Percentiles rank a stretch among this genome's conserved stretches.
Conservation (phyloP, 2,888 invertebrate species). For the Aporophyla nigra region DNA sequence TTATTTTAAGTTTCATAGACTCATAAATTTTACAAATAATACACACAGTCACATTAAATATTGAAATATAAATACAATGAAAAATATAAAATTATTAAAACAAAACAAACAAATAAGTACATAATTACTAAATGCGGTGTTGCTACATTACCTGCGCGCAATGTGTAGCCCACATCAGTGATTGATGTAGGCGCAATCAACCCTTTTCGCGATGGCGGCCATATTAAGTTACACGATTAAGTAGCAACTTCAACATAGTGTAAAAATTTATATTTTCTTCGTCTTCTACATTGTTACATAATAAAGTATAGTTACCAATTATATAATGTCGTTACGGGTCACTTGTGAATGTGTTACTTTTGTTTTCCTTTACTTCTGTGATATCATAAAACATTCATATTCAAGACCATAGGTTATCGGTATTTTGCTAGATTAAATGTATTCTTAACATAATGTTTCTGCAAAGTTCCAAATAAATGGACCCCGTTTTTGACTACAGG, state of each 20-base stretch:
- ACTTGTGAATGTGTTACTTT: constrained; percentile 5
- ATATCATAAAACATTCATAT: constrained; percentile 14
- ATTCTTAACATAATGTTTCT: background rate
- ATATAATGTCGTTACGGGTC: constrained; percentile 2
- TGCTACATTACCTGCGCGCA: no score
- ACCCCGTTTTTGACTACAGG: background rate
- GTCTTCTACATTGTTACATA: background rate
- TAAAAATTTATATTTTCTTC: background rate
- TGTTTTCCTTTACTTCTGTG: background rate
- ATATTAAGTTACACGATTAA: no score
- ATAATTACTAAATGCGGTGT: no score
- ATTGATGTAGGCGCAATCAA: no score
- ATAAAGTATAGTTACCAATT: background rate
- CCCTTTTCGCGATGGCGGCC: no score
- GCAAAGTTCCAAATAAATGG: background rate
- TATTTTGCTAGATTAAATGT: background rate
- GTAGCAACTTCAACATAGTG: background rate
- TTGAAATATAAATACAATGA: no score
- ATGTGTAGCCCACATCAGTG: no score
- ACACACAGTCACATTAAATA: no score
- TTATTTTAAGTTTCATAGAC: no score
- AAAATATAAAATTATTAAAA: no score
- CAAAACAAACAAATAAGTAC: no score
- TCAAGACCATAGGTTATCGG: constrained; percentile 32
- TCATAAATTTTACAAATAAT: no score